Evolutionary conservation across 2,113 vertebrate genomes (phyloP), one percentile per base, ranked within the genome.

Genomic region (Ariopsis seemanni): DNA sequence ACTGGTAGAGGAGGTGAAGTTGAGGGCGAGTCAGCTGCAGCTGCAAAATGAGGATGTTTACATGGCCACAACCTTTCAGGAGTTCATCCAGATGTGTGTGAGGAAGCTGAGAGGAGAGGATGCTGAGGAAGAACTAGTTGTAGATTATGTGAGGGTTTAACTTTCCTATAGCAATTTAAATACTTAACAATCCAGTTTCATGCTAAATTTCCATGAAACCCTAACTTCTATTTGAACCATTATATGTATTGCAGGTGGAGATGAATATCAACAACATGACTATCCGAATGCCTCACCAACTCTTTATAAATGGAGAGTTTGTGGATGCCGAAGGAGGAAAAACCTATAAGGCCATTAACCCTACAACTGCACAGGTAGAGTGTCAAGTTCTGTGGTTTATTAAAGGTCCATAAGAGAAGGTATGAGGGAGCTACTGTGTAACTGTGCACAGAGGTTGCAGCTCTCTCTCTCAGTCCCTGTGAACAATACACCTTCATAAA

Each of bases 11-110:
- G 96, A 97, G 86, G 95, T 96, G 79, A 97, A 97, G 90, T 94
- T 96, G n/a, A 93, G 94, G 22, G 95, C 94, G 27, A 93, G 90
- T 5, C 92, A 91, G 72, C 92, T 96, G 74, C 96, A 96, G 91
- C 89, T 97, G 65, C 96, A 97, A 89, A 97, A 96, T 0, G 97
- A 97, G 87, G 97, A 97, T 0, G 93, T 97, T 14, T 97, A 97
- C 93, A 96, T 97, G 96, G 96, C 96, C 12, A 95, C 96, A 83
- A 95, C 93, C n/a, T 97, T 97, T 86, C 92, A 94, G 86, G 96
- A 96, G 71, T 97, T 97, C 92, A 93, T 97, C 85, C 97, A 97
- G 91, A 95, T 95, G 92, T 93, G 97, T 7, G 96, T 97, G 83
- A 93, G 95, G 83, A 97, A 95, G 92, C 93, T 97, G 20, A 89